Conservation (phyloP, 2,113 vertebrate genomes). For the Ceyx cyanopectus region DNA sequence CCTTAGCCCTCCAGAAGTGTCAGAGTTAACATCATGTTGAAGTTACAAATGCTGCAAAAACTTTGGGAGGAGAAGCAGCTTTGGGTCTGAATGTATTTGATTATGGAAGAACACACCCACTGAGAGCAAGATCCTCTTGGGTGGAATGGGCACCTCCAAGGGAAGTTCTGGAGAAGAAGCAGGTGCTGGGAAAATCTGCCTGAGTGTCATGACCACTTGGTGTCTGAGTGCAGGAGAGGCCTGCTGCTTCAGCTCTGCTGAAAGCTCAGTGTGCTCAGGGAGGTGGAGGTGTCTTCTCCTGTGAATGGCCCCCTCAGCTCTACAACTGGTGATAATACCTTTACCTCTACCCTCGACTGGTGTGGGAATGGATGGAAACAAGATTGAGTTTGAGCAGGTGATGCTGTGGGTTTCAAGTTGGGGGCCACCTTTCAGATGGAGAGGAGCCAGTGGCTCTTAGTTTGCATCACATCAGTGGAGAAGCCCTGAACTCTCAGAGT, state of each 20-base stretch:
- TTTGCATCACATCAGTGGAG: not conserved
- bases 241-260: not conserved
- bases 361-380: not conserved
- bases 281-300: not conserved
- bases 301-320: not conserved
- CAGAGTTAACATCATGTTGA: not conserved
- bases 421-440: not conserved
- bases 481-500: not conserved
- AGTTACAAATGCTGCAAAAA: not conserved
- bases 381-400: not conserved
- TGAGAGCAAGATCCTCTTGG: not conserved
- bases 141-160: not conserved
- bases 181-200: not conserved
- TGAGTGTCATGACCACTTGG: not conserved
- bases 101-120: not conserved
- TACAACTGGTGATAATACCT: not conserved
- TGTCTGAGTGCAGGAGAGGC: not conserved
- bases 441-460: not conserved
- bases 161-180: not conserved
- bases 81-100: fast-evolving
- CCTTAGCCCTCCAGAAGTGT: not conserved
- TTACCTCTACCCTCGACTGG: not conserved
- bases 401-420: not conserved
- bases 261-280: not conserved
- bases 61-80: not conserved